These are phyloP conservation scores for Acanthochromis polyacanthus DNA, from an alignment of 2,113 vertebrate genomes.

Conservation along the genomic window DNA sequence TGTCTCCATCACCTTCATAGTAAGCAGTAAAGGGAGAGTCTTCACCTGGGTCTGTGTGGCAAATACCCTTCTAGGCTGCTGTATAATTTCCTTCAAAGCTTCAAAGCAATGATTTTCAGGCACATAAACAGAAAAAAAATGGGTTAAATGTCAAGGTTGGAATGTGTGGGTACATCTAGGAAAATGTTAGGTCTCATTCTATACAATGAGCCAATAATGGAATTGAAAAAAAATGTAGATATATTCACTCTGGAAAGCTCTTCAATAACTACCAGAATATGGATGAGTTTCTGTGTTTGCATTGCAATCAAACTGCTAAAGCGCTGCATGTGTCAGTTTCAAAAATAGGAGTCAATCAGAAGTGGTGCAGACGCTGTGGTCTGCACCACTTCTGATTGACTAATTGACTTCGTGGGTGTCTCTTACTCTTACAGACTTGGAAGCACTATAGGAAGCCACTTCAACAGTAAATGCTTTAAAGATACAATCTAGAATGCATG, in stretches of 20 bases:
- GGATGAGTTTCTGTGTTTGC: slow-evolving; percentile 40
- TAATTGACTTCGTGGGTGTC: slow-evolving; percentile 40
- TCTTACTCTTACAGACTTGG: slow-evolving; percentile 37
- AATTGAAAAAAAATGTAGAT: slow-evolving; percentile 29
- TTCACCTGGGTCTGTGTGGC: slow-evolving; percentile 11
- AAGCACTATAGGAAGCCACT: slow-evolving; percentile 53
- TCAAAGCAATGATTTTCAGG: neutral
- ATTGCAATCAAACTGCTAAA: slow-evolving; percentile 54
- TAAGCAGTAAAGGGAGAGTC: slow-evolving; percentile 13
- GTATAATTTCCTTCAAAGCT: slow-evolving; percentile 8
- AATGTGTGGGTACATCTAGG: slow-evolving; percentile 11
- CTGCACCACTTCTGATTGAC: too few species aligned
- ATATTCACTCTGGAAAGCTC: slow-evolving; percentile 45
- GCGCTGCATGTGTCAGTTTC: slow-evolving; percentile 37
- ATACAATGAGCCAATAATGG: slow-evolving; percentile 13
- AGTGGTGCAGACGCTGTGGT: slow-evolving; percentile 26
- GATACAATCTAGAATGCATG: slow-evolving; percentile 50
- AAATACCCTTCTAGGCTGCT: slow-evolving; percentile 13
- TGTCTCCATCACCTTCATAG: slow-evolving; percentile 8
- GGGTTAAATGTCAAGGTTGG: slow-evolving; percentile 53
- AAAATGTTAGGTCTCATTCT: slow-evolving; percentile 23
- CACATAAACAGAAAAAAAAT: slow-evolving; percentile 23
- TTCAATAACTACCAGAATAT: slow-evolving; percentile 49
- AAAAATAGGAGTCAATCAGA: slow-evolving; percentile 60
- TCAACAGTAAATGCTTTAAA: slow-evolving; percentile 48